These are phyloP conservation scores for Pseudochaenichthys georgianus DNA, from an alignment of 2,797 vertebrate genomes.

Conservation along the genomic window DNA sequence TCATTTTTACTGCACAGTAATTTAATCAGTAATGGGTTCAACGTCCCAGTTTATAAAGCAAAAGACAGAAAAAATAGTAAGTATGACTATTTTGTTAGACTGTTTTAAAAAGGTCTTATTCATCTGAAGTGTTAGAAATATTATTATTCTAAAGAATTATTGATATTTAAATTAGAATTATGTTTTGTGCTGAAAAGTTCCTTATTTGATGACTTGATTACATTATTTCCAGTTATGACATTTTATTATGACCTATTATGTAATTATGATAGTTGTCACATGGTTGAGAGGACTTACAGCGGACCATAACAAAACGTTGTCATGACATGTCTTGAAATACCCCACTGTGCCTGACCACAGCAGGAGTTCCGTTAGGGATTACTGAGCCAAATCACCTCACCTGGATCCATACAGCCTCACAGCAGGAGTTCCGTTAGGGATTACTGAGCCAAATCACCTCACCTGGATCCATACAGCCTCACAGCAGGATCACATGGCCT, in stretches of 20 bases:
- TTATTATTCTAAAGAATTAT: not conserved
- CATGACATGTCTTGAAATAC: constrained; percentile 33
- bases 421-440: constrained; percentile 54
- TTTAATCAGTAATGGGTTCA: not conserved
- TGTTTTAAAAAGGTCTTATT: not conserved
- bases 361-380: constrained; percentile 61
- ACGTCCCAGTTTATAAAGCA: not conserved
- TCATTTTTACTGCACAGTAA: not conserved
- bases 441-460: constrained; percentile 54
- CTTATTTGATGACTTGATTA: not conserved
- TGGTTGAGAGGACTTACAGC: not conserved
- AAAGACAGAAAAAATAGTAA: not conserved
- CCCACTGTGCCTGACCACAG: constrained; percentile 57
- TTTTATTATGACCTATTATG: not conserved
- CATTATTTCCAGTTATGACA: not conserved
- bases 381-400: constrained; percentile 53
- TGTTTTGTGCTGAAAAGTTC: not conserved
- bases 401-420: constrained; percentile 50
- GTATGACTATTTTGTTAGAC: not conserved
- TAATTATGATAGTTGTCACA: not conserved
- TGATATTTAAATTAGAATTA: not conserved
- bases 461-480: constrained; percentile 57
- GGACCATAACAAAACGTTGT: not conserved
- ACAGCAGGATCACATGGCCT: constrained; percentile 51
- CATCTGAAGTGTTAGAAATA: not conserved